Percentiles rank a stretch among this genome's conserved stretches.
phyloP scores from a whole-genome alignment of 53 echinoderm and acorn worm genomes.

The Patiria pectinifera region DNA sequence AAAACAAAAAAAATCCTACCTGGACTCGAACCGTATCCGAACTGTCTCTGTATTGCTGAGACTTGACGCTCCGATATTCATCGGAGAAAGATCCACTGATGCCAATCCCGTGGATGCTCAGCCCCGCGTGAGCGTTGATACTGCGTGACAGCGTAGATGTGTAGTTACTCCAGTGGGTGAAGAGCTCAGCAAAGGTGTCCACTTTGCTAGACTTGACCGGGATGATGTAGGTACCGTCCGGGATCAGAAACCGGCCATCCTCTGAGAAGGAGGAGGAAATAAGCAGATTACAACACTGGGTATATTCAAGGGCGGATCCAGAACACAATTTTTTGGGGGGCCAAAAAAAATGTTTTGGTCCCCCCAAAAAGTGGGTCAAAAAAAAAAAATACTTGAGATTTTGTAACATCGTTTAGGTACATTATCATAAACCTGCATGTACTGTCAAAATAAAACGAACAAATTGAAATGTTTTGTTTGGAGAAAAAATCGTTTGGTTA shows the following conservation, averaged over 20 bases:
- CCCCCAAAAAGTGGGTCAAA: too few species aligned
- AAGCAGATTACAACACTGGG: too few species aligned
- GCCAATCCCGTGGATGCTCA: not conserved
- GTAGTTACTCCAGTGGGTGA: conserved; percentile 64
- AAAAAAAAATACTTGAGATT: too few species aligned
- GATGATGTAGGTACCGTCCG: conserved; percentile 50
- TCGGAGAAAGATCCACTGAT: conserved; percentile 62
- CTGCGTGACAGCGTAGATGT: conserved; percentile 35
- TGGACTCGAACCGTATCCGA: conserved; percentile 62
- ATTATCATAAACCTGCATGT: not conserved
- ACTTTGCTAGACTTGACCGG: conserved; percentile 67
- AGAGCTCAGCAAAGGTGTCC: conserved; percentile 50
- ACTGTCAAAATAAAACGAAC: too few species aligned
- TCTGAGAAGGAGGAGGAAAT: not conserved
- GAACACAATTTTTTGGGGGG: too few species aligned
- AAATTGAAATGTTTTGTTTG: too few species aligned
- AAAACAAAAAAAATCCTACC: not conserved
- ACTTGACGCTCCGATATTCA: conserved; percentile 44
- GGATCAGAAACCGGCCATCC: conserved; percentile 48
- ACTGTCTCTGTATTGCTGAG: conserved; percentile 28
- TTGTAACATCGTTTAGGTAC: too few species aligned
- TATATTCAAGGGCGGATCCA: too few species aligned
- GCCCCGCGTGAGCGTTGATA: conserved; percentile 57
- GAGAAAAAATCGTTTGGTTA: too few species aligned
- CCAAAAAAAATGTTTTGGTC: too few species aligned